Evolutionary conservation across 2,888 invertebrate genomes (phyloP).

Genomic region (Ochropacha duplaris): DNA sequence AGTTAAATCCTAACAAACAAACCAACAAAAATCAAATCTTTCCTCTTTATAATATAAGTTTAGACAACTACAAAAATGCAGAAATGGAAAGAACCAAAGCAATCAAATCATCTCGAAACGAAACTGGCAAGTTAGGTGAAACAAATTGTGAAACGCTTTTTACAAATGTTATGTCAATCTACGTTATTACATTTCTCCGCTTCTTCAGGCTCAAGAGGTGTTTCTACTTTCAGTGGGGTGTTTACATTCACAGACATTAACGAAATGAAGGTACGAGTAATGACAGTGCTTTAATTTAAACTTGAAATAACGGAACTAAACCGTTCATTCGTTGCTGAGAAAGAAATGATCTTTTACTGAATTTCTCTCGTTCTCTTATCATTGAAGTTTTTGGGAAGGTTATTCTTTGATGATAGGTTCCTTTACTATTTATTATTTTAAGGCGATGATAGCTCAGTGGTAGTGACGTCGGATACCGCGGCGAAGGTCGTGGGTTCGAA

Average conservation of each 20-base stretch:
- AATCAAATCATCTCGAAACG: background rate
- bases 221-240: background rate
- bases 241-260: background rate
- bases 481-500: no score
- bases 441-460: no score
- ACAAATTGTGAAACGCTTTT: background rate
- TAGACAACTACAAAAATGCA: no score
- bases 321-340: background rate
- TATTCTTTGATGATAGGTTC: no score
- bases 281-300: background rate
- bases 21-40: no score
- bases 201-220: background rate
- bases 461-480: no score
- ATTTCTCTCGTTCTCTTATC: no score
- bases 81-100: background rate
- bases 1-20: no score
- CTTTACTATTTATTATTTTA: no score
- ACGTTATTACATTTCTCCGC: conserved; percentile 1
- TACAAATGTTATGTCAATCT: background rate
- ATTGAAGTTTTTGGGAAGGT: no score
- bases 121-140: background rate
- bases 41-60: no score
- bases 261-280: background rate
- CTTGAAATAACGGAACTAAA: background rate
- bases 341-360: background rate